phyloP scores from a whole-genome alignment of 2,113 vertebrate genomes.

The Cnemophilus loriae region DNA sequence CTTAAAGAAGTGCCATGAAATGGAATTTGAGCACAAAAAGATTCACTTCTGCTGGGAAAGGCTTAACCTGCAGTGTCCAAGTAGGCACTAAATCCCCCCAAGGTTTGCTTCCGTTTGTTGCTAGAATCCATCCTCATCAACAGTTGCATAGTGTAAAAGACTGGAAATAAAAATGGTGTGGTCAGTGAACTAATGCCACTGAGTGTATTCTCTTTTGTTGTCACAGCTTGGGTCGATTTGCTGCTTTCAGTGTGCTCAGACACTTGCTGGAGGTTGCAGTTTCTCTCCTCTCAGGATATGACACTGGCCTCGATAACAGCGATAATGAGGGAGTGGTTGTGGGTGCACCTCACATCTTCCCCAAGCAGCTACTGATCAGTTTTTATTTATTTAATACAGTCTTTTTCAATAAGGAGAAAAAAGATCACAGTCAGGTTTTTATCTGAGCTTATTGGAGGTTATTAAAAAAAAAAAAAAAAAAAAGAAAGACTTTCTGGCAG shows the following conservation, averaged over 20 bases:
- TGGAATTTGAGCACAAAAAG: conserved; percentile 12
- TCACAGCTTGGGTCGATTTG: not conserved
- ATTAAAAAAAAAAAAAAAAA: not conserved
- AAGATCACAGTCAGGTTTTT: not conserved
- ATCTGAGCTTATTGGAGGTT: not conserved
- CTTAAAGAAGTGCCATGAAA: conserved; percentile 30
- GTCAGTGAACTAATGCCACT: conserved; percentile 28
- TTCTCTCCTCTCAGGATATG: not conserved
- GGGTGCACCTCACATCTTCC: not conserved
- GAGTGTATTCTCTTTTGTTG: conserved; percentile 26
- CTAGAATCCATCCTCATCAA: not conserved
- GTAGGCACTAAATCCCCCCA: not conserved
- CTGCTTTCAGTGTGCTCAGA: conserved; percentile 29
- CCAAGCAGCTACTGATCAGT: not conserved
- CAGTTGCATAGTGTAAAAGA: not conserved
- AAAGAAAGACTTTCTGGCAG: not conserved
- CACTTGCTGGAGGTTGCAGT: not conserved
- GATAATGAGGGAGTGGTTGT: not conserved
- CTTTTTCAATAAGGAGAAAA: not conserved
- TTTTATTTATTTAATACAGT: not conserved
- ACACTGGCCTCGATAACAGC: not conserved
- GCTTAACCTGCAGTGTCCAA: not conserved
- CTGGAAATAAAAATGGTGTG: not conserved
- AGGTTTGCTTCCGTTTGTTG: not conserved
- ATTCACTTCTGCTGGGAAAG: not conserved